Base-by-base conservation (phyloP, 2,888 invertebrate species). In the Hydriomena furcata region DNA sequence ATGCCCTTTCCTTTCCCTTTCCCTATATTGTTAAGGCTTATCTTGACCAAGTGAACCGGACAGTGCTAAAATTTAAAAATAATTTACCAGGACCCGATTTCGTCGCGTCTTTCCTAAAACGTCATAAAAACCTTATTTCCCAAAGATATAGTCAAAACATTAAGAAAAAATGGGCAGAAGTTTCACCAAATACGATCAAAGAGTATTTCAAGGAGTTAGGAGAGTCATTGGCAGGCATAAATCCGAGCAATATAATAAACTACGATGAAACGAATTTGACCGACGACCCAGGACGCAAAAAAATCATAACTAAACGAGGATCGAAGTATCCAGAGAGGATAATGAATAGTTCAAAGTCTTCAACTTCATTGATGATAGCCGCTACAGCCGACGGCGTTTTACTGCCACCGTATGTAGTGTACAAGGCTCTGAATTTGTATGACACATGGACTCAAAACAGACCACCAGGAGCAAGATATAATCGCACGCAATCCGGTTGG, bases 341-440 rank as follows among this genome's bases (percentile, higher is more conserved):
- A 6, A 37, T 55, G 5, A 38, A 55, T 13, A 32, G 13, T 1
- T 12, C 51, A 55, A 28, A n/a, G n/a, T 43, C 47, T 27, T 25
- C 17, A 25, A 32, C 31, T 7, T 46, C 51, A 2, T 41, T 55
- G 30, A 55, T 55, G 51, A 44, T 55, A 35, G 51, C 51, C 20
- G 51, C 43, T 1, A 23, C 47, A 27, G 55, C 43, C 4, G n/a
- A 13, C 10, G 51, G 55, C n/a, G 24, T 10, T 32, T 8, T 40
- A 10, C 41, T 55, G 11, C 47, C 55, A 35, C 51, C 55, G 7
- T 52, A 36, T 21, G 40, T 40, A 17, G 40, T 28, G 12, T 40
- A 40, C 21, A 11, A 13, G 12, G 28, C 40, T 38, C 34, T 42
- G 41, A 17, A 47, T 48, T 12, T 52, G 11, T 56, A 52, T 12